Conservation (phyloP, 2,797 vertebrate species). For the Crax fasciolata region DNA sequence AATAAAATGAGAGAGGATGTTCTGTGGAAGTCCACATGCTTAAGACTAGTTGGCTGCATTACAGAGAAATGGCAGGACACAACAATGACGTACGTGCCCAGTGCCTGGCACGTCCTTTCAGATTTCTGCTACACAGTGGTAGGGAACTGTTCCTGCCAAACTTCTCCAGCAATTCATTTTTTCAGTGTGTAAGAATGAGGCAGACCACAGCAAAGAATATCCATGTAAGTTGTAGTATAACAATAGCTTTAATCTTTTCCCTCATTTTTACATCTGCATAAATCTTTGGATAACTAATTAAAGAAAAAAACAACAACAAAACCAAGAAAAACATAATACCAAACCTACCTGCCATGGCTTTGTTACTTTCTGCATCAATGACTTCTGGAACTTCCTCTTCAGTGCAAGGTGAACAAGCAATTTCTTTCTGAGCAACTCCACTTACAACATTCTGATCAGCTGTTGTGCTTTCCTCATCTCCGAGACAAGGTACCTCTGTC, state of each 20-base stretch:
- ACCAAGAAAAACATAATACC: not conserved
- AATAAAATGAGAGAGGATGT: not conserved
- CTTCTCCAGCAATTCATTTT: not conserved
- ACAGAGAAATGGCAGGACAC: not conserved
- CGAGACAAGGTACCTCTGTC: constrained; percentile 15
- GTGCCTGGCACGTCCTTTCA: not conserved
- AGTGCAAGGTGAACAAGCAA: not conserved
- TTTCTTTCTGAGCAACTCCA: constrained; percentile 41
- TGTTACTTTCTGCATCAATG: not conserved
- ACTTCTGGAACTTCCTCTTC: constrained; percentile 50
- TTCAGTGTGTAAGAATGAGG: not conserved
- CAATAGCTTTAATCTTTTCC: not conserved
- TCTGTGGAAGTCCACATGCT: not conserved
- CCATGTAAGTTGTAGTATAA: not conserved
- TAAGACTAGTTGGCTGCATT: not conserved
- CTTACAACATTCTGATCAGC: not conserved
- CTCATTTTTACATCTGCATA: not conserved
- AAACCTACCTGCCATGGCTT: constrained; percentile 71
- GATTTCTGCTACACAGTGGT: not conserved
- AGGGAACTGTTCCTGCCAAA: not conserved
- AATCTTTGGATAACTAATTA: not conserved
- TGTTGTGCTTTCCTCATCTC: constrained; percentile 19
- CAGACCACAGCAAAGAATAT: not conserved
- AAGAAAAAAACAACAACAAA: not conserved
- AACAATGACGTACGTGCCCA: not conserved